Evolutionary conservation across 2,113 vertebrate species (phyloP), one percentile per base, ranked within the genome.

Genomic region (Cheirogaleus medius): DNA sequence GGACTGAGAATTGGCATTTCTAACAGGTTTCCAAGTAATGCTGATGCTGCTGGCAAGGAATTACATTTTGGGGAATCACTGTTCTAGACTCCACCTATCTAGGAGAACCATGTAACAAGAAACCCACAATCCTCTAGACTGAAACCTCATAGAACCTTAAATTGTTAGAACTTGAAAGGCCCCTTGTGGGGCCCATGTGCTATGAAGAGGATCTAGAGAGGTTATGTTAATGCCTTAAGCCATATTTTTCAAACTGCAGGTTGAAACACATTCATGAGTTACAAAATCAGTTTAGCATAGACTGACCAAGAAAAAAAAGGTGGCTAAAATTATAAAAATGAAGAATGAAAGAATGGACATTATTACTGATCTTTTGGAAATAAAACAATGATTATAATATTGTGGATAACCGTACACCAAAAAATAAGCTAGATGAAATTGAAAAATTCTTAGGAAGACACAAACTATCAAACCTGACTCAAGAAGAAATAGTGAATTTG

Each of bases 341-440:
- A 93, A 25, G 15, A 83, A 69, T 17, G 15, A 71, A 84, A 69
- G 3, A 18, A 1, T 54, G 8, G 27, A 37, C 1, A 29, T 52
- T n/a, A 74, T 39, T 39, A 37, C 8, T 44, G 7, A n/a, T 4
- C n/a, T 77, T 93, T 93, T 42, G 66, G n/a, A 86, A 83, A 93
- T 42, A 88, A 95, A 90, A 91, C 64, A 66, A 76, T 21, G 2
- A 52, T n/a, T 21, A 85, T 87, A 90, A 93, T 93, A 71, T 13
- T 47, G 44, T 71, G 8, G 42, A 52, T 76, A 93, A 63, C 23
- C 15, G 0, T 49, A 69, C 54, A 12, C 34, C 39, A 69, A 73
- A 39, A 92, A 39, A 42, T 29, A 29, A 87, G 58, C 39, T 56
- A 64, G 14, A 60, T 56, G 80, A 96, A 93, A 91, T 32, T 15